These are phyloP conservation scores for Podilymbus podiceps DNA, from an alignment of 2,113 vertebrate species.

Conservation along the genomic window DNA sequence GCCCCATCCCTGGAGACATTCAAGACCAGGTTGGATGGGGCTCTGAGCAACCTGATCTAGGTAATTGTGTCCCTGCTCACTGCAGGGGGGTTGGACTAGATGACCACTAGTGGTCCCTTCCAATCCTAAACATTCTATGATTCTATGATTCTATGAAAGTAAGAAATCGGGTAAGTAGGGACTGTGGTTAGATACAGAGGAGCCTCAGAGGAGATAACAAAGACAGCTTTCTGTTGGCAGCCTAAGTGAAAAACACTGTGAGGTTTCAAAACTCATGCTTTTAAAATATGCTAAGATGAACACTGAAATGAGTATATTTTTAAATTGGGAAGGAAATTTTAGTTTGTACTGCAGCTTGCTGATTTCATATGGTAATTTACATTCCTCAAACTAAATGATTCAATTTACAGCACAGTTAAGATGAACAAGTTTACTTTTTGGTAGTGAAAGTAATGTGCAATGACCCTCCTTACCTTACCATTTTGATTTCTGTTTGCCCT, in stretches of 20 bases:
- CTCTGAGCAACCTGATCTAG: no score
- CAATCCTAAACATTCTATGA: no score
- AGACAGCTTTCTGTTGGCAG: constrained; percentile 38
- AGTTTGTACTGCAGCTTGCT: constrained; percentile 31
- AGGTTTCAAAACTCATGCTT: constrained; percentile 44
- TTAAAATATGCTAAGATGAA: constrained; percentile 37
- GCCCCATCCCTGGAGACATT: no score
- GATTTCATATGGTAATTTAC: constrained; percentile 51
- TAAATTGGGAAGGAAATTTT: constrained; percentile 45
- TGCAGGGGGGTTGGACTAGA: no score
- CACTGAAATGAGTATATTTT: neutral
- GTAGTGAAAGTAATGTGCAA: neutral
- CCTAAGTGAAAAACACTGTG: constrained; percentile 35
- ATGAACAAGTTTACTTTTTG: neutral
- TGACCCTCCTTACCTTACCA: neutral
- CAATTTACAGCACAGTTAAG: constrained; percentile 32
- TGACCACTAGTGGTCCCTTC: no score
- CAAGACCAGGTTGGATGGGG: no score
- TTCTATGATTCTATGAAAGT: no score
- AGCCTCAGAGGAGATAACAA: neutral
- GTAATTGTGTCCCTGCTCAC: no score
- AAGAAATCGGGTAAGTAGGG: constrained; percentile 17
- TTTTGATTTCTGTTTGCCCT: neutral
- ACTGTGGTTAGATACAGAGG: constrained; percentile 6
- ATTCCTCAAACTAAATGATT: constrained; percentile 16